These are phyloP conservation scores for Drosophila subsilvestris DNA, from an alignment of 2,888 invertebrate genomes.

Conservation along the genomic window DNA sequence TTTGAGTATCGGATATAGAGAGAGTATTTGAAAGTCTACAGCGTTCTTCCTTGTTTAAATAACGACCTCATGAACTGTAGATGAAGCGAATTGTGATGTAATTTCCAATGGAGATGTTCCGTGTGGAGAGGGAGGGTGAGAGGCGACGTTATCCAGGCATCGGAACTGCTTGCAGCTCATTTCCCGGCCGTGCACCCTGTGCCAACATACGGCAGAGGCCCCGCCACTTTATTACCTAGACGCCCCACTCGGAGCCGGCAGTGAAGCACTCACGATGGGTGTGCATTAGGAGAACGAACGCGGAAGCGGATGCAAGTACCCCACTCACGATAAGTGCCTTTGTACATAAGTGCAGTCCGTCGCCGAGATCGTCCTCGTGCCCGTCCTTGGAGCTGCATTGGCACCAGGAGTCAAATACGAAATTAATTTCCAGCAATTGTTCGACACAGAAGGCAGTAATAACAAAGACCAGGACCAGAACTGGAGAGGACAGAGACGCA, in stretches of 20 bases:
- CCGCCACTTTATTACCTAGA: slow-evolving; percentile 4
- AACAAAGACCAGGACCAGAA: slow-evolving; percentile 37
- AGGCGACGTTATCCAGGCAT: slow-evolving; percentile 14
- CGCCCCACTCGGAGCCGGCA: neutral
- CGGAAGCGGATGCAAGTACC: slow-evolving; percentile 66
- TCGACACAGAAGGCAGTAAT: slow-evolving; percentile 62
- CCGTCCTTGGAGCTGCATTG: slow-evolving; percentile 20
- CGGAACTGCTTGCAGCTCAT: slow-evolving; percentile 67
- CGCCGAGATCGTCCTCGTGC: slow-evolving; percentile 5
- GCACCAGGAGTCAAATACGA: slow-evolving; percentile 67
- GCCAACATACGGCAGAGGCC: slow-evolving; percentile 47
- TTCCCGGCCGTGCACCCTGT: slow-evolving; percentile 62
- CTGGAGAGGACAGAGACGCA: neutral
- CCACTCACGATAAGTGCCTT: slow-evolving; percentile 71
- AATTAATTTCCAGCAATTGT: slow-evolving; percentile 71
- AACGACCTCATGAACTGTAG: slow-evolving; percentile 1
- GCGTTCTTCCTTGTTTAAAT: neutral
- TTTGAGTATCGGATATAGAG: too few species aligned
- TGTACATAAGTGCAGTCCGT: slow-evolving; percentile 63
- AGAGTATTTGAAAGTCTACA: neutral
- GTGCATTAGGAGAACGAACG: slow-evolving; percentile 57
- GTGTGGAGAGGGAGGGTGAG: too few species aligned
- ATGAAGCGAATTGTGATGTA: neutral
- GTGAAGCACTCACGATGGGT: slow-evolving; percentile 44
- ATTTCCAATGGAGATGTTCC: neutral